Conservation (phyloP, 2,888 invertebrate genomes). For the Pemphredon lugubris region DNA sequence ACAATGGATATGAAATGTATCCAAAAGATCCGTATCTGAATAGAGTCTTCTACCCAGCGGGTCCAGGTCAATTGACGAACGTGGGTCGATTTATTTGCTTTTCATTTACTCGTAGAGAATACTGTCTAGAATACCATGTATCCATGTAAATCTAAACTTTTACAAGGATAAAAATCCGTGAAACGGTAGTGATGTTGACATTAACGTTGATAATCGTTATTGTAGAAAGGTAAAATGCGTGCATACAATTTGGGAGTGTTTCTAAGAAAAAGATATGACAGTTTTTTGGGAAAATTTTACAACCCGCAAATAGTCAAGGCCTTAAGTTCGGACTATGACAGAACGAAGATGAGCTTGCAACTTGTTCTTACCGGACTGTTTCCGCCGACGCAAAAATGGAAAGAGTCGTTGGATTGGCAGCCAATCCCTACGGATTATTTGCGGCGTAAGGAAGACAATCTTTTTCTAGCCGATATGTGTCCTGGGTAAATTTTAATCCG, state of each 20-base stretch:
- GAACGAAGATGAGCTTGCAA: slow-evolving; percentile 89
- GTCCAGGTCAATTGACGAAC: slow-evolving; percentile 86
- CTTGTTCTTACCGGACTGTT: slow-evolving; percentile 87
- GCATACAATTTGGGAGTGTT: slow-evolving; percentile 83
- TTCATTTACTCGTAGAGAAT: too few species aligned
- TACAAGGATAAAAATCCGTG: too few species aligned
- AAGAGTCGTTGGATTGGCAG: slow-evolving; percentile 85
- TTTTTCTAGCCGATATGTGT: slow-evolving; percentile 63
- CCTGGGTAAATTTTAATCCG: slow-evolving; percentile 68
- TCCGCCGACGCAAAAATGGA: slow-evolving; percentile 85
- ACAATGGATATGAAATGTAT: slow-evolving; percentile 82
- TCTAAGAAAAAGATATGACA: slow-evolving; percentile 81
- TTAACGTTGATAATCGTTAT: too few species aligned
- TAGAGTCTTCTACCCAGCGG: slow-evolving; percentile 84
- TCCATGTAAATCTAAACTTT: too few species aligned
- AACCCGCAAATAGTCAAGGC: slow-evolving; percentile 75
- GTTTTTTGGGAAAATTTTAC: slow-evolving; percentile 81
- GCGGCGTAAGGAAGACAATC: slow-evolving; percentile 51
- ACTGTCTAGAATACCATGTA: too few species aligned
- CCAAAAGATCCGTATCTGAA: slow-evolving; percentile 83
- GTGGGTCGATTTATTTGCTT: too few species aligned
- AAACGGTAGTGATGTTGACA: too few species aligned
- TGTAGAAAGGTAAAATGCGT: slow-evolving; percentile 83
- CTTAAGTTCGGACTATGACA: slow-evolving; percentile 86
- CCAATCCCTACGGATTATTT: slow-evolving; percentile 83